phyloP scores from a whole-genome alignment of 2,113 vertebrate species.

The Toxostoma redivivum region DNA sequence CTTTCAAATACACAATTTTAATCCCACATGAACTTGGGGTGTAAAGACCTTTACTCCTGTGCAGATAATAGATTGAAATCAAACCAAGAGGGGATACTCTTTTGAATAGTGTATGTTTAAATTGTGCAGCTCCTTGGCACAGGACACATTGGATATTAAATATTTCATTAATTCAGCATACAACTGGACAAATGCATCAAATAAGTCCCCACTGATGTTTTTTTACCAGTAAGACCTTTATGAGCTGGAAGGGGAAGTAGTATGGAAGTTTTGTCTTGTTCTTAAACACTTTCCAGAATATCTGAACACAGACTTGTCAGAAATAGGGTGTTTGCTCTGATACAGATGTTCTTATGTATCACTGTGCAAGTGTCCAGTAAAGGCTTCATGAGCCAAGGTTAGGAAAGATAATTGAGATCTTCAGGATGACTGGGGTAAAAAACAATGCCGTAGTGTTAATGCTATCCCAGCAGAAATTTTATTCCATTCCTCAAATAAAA shows the following conservation, averaged over 20 bases:
- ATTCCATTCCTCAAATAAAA: neutral
- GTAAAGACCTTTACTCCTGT: neutral
- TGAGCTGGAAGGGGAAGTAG: neutral
- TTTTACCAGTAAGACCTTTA: neutral
- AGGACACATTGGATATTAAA: neutral
- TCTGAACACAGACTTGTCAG: neutral
- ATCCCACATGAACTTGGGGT: neutral
- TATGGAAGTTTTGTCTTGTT: neutral
- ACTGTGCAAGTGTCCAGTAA: neutral
- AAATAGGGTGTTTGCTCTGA: neutral
- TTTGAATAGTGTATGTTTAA: neutral
- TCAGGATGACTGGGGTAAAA: neutral
- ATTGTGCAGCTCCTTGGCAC: neutral
- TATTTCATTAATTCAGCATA: neutral
- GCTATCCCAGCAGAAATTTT: neutral
- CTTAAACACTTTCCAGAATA: neutral
- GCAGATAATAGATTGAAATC: neutral
- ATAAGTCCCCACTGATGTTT: neutral
- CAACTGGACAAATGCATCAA: neutral
- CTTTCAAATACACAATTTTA: neutral
- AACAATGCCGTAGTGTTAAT: neutral
- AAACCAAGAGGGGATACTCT: neutral
- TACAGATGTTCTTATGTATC: neutral
- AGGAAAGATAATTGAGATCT: neutral
- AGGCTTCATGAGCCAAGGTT: neutral